Conservation (phyloP, 2,113 vertebrate genomes). For the Alligator sinensis region DNA sequence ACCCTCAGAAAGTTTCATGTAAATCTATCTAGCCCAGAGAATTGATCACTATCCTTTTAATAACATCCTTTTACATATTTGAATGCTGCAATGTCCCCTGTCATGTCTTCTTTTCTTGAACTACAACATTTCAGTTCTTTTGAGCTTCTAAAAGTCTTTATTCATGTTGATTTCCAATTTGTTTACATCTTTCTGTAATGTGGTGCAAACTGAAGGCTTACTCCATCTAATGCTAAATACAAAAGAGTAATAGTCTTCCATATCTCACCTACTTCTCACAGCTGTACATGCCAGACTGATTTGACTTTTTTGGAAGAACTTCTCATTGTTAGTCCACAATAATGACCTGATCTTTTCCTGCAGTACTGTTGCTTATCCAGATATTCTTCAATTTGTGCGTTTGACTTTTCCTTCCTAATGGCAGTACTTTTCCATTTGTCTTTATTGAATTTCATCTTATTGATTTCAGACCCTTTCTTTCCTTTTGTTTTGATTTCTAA, state of each 20-base stretch:
- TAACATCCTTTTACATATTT: not conserved
- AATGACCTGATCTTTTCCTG: not conserved
- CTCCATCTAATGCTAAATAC: no score
- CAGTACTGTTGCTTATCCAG: not conserved
- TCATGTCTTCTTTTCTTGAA: conserved; percentile 8
- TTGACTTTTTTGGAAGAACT: not conserved
- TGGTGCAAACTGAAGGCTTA: no score
- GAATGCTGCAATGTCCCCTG: not conserved
- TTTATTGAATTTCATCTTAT: not conserved
- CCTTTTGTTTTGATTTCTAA: not conserved
- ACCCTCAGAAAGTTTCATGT: not conserved
- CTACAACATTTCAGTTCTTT: conserved; percentile 6
- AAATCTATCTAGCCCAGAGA: conserved; percentile 14
- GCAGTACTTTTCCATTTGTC: not conserved
- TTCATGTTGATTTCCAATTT: no score
- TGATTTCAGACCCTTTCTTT: not conserved
- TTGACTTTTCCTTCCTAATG: not conserved
- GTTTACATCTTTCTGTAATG: no score
- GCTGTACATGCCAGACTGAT: not conserved
- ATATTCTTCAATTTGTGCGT: not conserved
- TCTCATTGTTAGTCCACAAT: no score
- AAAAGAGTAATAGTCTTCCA: no score
- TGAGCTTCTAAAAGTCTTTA: not conserved
- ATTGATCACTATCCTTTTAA: not conserved
- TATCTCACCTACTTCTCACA: no score